Evolutionary conservation across 2,113 vertebrate genomes (phyloP), one percentile per base, ranked within the genome.

Genomic region (Dicentrarchus labrax): DNA sequence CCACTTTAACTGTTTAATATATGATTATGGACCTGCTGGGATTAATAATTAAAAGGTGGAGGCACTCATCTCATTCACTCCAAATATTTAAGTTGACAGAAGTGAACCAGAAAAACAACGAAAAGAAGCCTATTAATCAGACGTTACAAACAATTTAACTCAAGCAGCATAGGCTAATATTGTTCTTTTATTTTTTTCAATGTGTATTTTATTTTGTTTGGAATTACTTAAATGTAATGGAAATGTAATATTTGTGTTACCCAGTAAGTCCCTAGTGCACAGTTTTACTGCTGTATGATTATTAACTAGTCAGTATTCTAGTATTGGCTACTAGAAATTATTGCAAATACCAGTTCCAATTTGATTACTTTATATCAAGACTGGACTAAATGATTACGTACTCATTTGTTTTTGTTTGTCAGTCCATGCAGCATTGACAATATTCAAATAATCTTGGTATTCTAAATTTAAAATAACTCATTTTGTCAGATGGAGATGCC

Each of bases 401-500:
- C 30, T 30, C 2, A 30, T 30, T 30, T 30, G 30, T 30, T 13
- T 61, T 13, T 12, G 30, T 13, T 30, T 50, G 4, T 21, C 17
- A n/a, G 13, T 24, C 8, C 19, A 39, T 5, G 15, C 43, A 78
- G 45, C 21, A 36, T 41, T 4, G 6, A 39, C 21, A 17, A 12
- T 30, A 65, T 56, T 61, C 1, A 53, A 7, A 22, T 39, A 13
- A 47, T 12, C 36, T 19, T 60, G 30, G 7, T 68, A 22, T 66
- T 22, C 22, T 43, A 16, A 39, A 21, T 30, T 30, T 30, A 30
- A 30, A 30, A 30, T 30, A 30, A 30, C 30, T 30, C 30, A 30
- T 30, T 75, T n/a, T 54, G 30, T 30, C 72, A 90, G 77, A 92
- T 94, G 90, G 78, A 83, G 10, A 1, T 1, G 4, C 56, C 13